These are phyloP conservation scores for Orgyia antiqua DNA, from an alignment of 2,888 invertebrate genomes.

Conservation along the genomic window DNA sequence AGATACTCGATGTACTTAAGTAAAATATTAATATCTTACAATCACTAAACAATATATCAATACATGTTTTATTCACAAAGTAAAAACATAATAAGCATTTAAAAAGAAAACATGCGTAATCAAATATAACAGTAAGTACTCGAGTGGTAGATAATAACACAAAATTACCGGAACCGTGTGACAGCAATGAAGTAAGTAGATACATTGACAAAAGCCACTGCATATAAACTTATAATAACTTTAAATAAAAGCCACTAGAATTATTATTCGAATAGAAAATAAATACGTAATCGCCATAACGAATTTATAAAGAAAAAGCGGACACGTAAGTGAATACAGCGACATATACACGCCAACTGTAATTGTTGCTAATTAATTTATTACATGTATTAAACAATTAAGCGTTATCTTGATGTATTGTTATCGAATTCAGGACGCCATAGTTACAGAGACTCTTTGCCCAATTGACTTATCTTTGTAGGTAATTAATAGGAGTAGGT, in stretches of 20 bases:
- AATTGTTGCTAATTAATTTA: slow-evolving; percentile 76
- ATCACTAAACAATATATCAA: too few species aligned
- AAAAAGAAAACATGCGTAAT: slow-evolving; percentile 1
- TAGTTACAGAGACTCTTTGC: slow-evolving; percentile 44
- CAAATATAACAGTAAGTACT: slow-evolving; percentile 5
- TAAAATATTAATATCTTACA: too few species aligned
- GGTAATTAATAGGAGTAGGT: slow-evolving; percentile 57
- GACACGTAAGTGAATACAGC: slow-evolving; percentile 44
- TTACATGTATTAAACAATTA: slow-evolving; percentile 77
- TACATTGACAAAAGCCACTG: slow-evolving; percentile 18
- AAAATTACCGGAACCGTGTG: slow-evolving; percentile 22
- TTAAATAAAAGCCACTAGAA: slow-evolving; percentile 18
- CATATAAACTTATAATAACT: slow-evolving; percentile 18
- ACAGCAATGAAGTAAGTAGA: slow-evolving; percentile 10
- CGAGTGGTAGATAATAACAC: slow-evolving; percentile 13
- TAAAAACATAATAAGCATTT: too few species aligned
- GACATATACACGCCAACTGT: slow-evolving; percentile 64
- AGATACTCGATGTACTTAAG: too few species aligned
- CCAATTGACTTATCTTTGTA: slow-evolving; percentile 74
- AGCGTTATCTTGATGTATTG: slow-evolving; percentile 69
- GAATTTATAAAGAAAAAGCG: slow-evolving; percentile 44
- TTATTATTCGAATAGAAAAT: slow-evolving; percentile 31
- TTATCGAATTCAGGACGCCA: slow-evolving; percentile 64
- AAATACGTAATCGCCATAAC: slow-evolving; percentile 48
- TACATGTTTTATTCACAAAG: too few species aligned